Evolutionary conservation across 2,888 invertebrate genomes (phyloP).

Genomic region (Tenodera sinensis): DNA sequence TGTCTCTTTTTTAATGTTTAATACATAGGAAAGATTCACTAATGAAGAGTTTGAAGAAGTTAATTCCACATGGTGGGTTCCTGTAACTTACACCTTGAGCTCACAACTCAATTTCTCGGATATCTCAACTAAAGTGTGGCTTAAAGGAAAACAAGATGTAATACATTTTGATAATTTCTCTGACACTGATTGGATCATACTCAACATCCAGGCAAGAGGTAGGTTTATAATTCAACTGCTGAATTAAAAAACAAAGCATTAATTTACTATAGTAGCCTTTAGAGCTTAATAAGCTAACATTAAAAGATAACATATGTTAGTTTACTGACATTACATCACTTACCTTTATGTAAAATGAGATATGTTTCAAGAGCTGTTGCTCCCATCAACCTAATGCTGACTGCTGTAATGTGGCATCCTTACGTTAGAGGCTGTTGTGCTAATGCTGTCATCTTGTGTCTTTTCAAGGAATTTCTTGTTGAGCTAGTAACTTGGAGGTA

Average conservation of each 20-base stretch:
- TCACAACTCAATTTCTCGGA: conserved; percentile 56
- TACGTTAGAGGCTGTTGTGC: too few species aligned
- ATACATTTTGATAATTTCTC: conserved; percentile 47
- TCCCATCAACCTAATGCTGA: too few species aligned
- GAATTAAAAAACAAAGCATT: background rate
- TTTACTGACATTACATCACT: too few species aligned
- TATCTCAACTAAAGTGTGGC: conserved; percentile 65
- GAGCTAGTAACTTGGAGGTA: too few species aligned
- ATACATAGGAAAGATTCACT: background rate
- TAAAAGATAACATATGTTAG: too few species aligned
- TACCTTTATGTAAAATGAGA: too few species aligned
- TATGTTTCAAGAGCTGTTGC: too few species aligned
- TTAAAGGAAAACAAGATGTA: conserved; percentile 45
- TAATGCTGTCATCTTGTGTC: too few species aligned
- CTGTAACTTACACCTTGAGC: conserved; percentile 67
- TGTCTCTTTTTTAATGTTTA: background rate
- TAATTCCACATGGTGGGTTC: conserved; percentile 39
- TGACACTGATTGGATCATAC: conserved; percentile 62
- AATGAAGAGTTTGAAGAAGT: background rate
- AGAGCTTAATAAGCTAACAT: too few species aligned
- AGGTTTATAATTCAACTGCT: conserved; percentile 35
- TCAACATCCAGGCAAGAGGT: conserved; percentile 72
- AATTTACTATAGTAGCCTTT: too few species aligned
- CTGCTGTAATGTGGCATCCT: too few species aligned
- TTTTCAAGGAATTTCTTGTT: too few species aligned